A percentile compares a stretch with the other conserved stretches of the same genome.
These are phyloP conservation scores for Eupleurogrammus muticus DNA, from an alignment of 2,797 vertebrate genomes.

Conservation along the genomic window DNA sequence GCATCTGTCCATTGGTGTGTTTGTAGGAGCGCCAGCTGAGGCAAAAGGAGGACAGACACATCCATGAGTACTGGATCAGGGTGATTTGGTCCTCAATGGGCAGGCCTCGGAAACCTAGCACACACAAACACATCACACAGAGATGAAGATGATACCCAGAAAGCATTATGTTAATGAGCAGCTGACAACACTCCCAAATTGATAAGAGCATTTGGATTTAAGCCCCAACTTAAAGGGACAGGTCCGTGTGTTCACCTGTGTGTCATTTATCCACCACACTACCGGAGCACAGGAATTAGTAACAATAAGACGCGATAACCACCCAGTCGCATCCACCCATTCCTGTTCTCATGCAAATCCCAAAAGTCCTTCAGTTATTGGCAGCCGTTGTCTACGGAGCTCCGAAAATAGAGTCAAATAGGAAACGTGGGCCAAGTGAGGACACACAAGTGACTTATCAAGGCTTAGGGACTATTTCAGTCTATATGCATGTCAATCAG, in stretches of 20 bases:
- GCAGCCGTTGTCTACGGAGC: conserved; percentile 60
- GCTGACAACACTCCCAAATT: not conserved
- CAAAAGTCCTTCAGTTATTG: conserved; percentile 74
- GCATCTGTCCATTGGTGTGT: conserved; percentile 98
- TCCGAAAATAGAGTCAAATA: conserved; percentile 74
- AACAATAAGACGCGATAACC: conserved; percentile 58
- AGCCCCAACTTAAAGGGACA: conserved; percentile 7
- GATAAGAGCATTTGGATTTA: conserved; percentile 22
- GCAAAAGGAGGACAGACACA: conserved; percentile 98
- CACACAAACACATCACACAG: conserved; percentile 50
- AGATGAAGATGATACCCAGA: conserved; percentile 14
- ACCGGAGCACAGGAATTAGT: conserved; percentile 63
- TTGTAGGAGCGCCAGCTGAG: conserved; percentile 99
- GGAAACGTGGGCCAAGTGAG: conserved; percentile 69
- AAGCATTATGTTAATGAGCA: conserved; percentile 5
- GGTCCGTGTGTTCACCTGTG: conserved; percentile 3
- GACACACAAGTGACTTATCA: conserved; percentile 67
- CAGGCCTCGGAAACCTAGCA: conserved; percentile 94
- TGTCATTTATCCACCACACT: not conserved
- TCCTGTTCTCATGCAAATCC: conserved; percentile 72
- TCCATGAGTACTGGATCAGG: conserved; percentile 99
- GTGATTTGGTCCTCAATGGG: conserved; percentile 99
- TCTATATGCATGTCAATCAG: conserved; percentile 42
- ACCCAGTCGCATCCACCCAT: conserved; percentile 61
- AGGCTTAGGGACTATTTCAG: conserved; percentile 61